Evolutionary conservation across 2,888 invertebrate genomes (phyloP).

Genomic region (Uloborus plumipes): DNA sequence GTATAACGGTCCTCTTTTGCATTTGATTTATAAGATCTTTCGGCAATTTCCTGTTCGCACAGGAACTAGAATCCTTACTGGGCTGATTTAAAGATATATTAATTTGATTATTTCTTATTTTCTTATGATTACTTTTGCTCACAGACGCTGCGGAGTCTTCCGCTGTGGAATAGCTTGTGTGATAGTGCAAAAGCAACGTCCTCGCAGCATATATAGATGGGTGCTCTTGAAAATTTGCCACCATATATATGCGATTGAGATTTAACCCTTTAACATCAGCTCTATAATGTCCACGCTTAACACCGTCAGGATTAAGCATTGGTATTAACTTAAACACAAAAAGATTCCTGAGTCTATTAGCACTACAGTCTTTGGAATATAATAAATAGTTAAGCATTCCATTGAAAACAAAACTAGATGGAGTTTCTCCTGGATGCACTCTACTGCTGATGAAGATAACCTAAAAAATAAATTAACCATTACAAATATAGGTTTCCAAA

Average conservation of each 20-base stretch:
- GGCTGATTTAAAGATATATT: constrained; percentile 14
- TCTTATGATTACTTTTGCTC: constrained; percentile 21
- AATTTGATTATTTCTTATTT: constrained; percentile 23
- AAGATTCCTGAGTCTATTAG: constrained; percentile 78
- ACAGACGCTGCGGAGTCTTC: neutral
- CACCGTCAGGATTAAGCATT: constrained; percentile 92
- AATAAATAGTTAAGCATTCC: constrained; percentile 86
- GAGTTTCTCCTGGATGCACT: constrained; percentile 93
- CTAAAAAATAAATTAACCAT: constrained; percentile 71
- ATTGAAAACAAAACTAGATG: constrained; percentile 77
- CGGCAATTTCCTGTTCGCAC: constrained; percentile 16
- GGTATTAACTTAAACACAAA: constrained; percentile 78
- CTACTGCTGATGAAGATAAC: constrained; percentile 88
- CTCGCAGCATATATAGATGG: constrained; percentile 90
- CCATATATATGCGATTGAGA: constrained; percentile 87
- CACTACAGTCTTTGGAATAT: constrained; percentile 81
- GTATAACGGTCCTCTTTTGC: constrained; percentile 10
- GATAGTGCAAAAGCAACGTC: constrained; percentile 75
- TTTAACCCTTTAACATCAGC: constrained; percentile 91
- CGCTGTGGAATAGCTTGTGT: constrained; percentile 65
- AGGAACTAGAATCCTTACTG: constrained; percentile 3
- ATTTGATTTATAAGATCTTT: constrained; percentile 41
- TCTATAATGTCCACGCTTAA: constrained; percentile 85
- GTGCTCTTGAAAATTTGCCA: constrained; percentile 81
- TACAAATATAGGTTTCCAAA: too few species aligned